Conservation (phyloP, 1,140 invertebrate genomes). For the Pissodes strobi region DNA sequence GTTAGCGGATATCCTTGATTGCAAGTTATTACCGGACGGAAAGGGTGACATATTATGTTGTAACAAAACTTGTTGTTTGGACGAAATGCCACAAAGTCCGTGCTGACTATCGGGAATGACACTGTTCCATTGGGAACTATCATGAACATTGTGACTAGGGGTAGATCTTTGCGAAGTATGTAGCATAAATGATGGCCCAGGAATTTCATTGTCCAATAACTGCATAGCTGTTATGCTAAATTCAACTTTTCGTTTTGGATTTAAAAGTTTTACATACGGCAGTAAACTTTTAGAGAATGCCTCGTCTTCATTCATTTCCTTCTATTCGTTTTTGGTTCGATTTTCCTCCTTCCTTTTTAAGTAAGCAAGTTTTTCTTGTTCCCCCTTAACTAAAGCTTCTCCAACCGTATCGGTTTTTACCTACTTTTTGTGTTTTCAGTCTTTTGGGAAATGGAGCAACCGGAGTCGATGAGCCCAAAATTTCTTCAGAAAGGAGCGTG, state of each 20-base stretch:
- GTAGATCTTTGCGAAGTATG: background rate
- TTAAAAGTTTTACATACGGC: background rate
- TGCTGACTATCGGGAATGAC: background rate
- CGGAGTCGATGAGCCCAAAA: conserved; percentile 16
- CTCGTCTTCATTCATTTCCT: conserved; percentile 15
- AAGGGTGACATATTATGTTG: no score
- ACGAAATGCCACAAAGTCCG: no score
- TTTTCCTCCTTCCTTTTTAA: conserved; percentile 14
- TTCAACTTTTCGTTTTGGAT: conserved; percentile 5
- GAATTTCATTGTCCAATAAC: no score
- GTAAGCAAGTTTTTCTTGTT: conserved; percentile 10
- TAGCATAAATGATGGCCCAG: no score
- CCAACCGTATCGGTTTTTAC: background rate
- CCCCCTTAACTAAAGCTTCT: background rate
- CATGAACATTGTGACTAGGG: background rate
- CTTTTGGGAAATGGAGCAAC: conserved; percentile 2
- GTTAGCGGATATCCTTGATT: no score
- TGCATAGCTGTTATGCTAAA: conserved; percentile 5
- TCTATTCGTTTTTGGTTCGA: conserved; percentile 4
- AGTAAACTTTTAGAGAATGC: conserved; percentile 4
- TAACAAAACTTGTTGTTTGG: no score
- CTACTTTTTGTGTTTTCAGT: background rate
- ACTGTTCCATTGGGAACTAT: background rate
- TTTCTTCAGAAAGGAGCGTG: conserved; percentile 3
- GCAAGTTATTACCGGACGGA: no score